Conservation (phyloP, 2,113 vertebrate species). For the Condylura cristata region DNA sequence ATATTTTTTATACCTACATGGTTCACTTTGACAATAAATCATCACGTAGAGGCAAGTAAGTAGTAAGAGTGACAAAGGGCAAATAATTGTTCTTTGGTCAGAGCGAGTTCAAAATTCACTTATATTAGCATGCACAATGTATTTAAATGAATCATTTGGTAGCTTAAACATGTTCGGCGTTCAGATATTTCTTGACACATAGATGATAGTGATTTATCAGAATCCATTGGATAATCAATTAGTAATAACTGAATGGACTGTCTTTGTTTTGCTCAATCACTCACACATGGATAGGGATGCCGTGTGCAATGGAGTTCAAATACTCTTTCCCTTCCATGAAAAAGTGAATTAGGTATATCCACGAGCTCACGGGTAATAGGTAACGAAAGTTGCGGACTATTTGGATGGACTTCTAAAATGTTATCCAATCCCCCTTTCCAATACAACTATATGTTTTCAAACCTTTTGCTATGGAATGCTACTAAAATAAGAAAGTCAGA, state of each 20-base stretch:
- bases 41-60: constrained; percentile 36
- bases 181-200: constrained; percentile 63
- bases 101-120: constrained; percentile 67
- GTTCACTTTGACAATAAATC: constrained; percentile 57
- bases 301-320: constrained; percentile 37
- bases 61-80: constrained; percentile 59
- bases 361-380: background rate
- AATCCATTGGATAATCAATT: constrained; percentile 64
- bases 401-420: background rate
- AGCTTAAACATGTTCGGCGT: constrained; percentile 56
- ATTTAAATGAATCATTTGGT: constrained; percentile 68
- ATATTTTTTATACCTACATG: constrained; percentile 29
- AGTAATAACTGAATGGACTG: constrained; percentile 55
- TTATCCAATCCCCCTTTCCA: background rate
- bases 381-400: background rate
- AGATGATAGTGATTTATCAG: constrained; percentile 72
- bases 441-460: background rate
- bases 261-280: constrained; percentile 71
- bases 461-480: background rate
- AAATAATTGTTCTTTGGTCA: constrained; percentile 61
- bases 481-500: background rate
- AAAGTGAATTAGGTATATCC: constrained; percentile 27
- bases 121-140: constrained; percentile 46
- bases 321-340: background rate
- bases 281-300: background rate